phyloP scores from a whole-genome alignment of 2,888 invertebrate species.

The Therioaphis trifolii region DNA sequence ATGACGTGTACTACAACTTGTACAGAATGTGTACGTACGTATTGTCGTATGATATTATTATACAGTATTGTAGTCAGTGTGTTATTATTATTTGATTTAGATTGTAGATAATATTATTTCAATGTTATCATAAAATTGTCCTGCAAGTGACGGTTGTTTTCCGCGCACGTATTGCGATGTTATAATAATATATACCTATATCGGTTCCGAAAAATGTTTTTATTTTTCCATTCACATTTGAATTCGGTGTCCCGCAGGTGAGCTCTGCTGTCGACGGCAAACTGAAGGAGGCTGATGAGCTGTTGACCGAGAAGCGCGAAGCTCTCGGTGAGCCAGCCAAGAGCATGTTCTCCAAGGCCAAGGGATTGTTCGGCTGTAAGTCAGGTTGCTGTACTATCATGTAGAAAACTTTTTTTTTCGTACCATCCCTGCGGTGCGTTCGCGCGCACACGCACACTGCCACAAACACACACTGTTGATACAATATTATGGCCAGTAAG shows the following conservation, averaged over 20 bases:
- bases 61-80: too few relatives aligned
- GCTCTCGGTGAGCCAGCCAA: conserved; percentile 65
- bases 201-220: not conserved
- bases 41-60: too few relatives aligned
- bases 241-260: conserved; percentile 63
- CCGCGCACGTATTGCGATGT: too few relatives aligned
- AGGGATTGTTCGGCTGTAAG: conserved; percentile 69
- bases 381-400: conserved; percentile 57
- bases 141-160: not conserved
- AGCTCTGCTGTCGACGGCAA: conserved; percentile 74
- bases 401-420: conserved; percentile 37
- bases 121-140: too few relatives aligned
- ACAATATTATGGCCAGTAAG: conserved; percentile 45
- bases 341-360: conserved; percentile 71
- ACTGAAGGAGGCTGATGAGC: conserved; percentile 75
- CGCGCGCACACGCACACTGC: not conserved
- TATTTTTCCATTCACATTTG: not conserved
- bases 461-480: conserved; percentile 15
- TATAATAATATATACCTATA: too few relatives aligned
- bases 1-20: too few relatives aligned
- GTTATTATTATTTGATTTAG: too few relatives aligned
- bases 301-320: conserved; percentile 72
- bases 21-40: too few relatives aligned
- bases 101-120: too few relatives aligned
- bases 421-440: not conserved